A percentile compares a stretch with the other conserved stretches of the same genome.
These are phyloP conservation scores for Archilochus colubris DNA, from an alignment of 2,113 vertebrate genomes.

Conservation along the genomic window DNA sequence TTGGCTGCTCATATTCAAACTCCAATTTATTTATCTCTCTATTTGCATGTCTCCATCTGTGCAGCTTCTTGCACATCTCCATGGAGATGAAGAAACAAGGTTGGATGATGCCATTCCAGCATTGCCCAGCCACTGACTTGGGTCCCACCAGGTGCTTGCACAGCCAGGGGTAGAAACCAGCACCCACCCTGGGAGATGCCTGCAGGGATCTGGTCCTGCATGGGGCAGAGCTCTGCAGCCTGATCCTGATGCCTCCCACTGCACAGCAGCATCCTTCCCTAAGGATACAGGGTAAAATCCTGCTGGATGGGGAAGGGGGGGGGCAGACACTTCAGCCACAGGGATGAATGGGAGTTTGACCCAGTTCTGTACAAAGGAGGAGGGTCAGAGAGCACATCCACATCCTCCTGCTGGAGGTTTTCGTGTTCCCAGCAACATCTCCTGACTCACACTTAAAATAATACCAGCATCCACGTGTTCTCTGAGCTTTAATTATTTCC, in stretches of 20 bases:
- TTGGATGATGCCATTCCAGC: neutral
- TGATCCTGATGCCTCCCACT: neutral
- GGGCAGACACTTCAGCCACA: neutral
- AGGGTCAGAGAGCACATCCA: neutral
- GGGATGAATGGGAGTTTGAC: neutral
- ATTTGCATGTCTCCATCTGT: conserved; percentile 55
- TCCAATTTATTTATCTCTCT: conserved; percentile 25
- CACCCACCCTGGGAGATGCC: neutral
- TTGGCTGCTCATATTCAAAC: neutral
- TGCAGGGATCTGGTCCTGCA: neutral
- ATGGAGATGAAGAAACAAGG: conserved; percentile 58
- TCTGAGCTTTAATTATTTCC: neutral
- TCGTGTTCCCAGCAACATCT: neutral
- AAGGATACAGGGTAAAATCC: neutral
- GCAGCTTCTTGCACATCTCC: conserved; percentile 37
- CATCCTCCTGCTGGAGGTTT: neutral
- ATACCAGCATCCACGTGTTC: neutral
- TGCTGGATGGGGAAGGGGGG: neutral
- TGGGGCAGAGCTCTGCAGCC: neutral
- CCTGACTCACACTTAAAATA: neutral
- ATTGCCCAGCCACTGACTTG: neutral
- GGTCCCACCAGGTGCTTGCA: neutral
- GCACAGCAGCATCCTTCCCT: neutral
- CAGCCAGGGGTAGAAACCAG: neutral
- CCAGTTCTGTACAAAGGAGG: neutral